Evolutionary conservation across 2,797 vertebrate genomes (phyloP), one percentile per base, ranked within the genome.

Genomic region (Malurus leucopterus): DNA sequence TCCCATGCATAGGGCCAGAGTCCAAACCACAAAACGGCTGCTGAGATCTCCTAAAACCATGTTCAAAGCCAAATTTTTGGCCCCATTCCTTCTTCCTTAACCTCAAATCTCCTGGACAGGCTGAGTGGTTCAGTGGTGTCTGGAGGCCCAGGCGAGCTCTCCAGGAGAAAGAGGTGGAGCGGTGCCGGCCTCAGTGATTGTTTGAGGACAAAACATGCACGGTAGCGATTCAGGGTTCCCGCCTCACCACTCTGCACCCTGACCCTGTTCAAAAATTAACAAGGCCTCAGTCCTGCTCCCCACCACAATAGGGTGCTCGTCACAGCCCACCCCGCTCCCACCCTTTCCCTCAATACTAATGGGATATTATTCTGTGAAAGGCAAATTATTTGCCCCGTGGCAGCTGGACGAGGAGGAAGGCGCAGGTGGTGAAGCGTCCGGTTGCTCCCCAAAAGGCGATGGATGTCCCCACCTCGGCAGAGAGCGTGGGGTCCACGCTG

Each of bases 121-220:
- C 43, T 34, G 34, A 11, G 59, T 4, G 54, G 30, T 18, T 44
- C 13, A 4, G 63, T 2, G 59, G 44, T 7, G 50, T 2, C 58
- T 0, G 0, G 61, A 70, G 40, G 57, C 18, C 27, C 0, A 0
- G 36, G 7, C 1, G 5, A 46, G 47, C 13, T 13, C 61, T 26
- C 41, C 51, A 21, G 16, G 53, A 68, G 71, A 9, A 27, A 47
- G 55, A 9, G 26, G 26, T 3, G 4, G 62, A 77, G 91, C 6
- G 0, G 82, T 21, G 54, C 55, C 3, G 0, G 5, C 21, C 51
- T 4, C 0, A 1, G 89, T 57, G 77, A 74, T 73, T 53, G 88
- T 50, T 68, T 62, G 15, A 82, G 78, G 67, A 75, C 49, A 67
- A 86, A 78, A 81, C 96, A 92, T 94, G 96, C 96, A 71, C 15